Evolutionary conservation across 2,113 vertebrate species (phyloP), one percentile per base, ranked within the genome.

Genomic region (Tachysurus fulvidraco): DNA sequence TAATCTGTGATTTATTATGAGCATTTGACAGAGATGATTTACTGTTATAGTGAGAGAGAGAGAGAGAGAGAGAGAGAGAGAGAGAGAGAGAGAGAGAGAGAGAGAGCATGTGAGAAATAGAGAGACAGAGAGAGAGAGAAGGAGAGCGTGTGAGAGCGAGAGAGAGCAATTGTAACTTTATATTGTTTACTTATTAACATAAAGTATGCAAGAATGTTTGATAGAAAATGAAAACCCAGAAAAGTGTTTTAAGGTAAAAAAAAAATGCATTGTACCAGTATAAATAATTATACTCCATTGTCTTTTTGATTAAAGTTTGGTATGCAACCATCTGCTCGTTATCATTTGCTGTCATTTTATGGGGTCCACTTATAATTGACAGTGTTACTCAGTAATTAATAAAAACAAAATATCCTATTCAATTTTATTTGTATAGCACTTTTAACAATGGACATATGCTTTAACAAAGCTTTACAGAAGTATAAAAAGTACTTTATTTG

Each of bases 231-330:
- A 10, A 83, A 30, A 57, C 25, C 19, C 55, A 57, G 17, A 80
- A 80, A 46, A 52, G 60, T 83, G 17, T 83, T 69, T 83, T 54
- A 83, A 16, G 8, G n/a, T 67, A n/a, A 83, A 10, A 67, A 83
- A 9, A 36, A 4, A 73, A 73, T 57, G 52, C 83, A 57, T 71
- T 83, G 65, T 83, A 55, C 12, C 28, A 57, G 19, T 57, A 73
- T 41, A 81, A 60, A 41, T 81, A 81, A 60, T 60, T 81, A 60
- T 81, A 60, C 50, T 25, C 4, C 36, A 25, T 4, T 81, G 55
- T 81, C 78, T 81, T 81, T 81, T 81, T 81, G 44, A 81, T 60
- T 81, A 81, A 81, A 81, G 55, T 60, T 60, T 60, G 55, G 13
- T 25, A 65, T 69, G 62, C 28, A 54, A 69, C 28, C n/a, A 28